These are phyloP conservation scores for Oryzias curvinotus DNA, from an alignment of 2,113 vertebrate genomes.

Conservation along the genomic window DNA sequence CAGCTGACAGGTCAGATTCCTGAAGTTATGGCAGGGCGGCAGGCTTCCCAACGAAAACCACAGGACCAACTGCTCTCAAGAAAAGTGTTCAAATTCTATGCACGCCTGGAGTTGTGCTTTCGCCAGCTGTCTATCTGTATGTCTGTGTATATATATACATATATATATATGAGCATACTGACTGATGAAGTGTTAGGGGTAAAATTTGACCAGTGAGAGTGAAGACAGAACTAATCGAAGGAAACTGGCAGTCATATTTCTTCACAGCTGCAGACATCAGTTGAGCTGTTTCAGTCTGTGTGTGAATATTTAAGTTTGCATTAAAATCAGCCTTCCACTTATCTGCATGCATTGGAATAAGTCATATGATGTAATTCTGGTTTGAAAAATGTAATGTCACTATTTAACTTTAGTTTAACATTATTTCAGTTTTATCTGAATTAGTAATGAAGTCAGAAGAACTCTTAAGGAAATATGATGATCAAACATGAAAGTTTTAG, in stretches of 20 bases:
- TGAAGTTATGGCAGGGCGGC: constrained; percentile 54
- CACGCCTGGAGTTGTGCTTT: background rate
- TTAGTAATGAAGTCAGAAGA: constrained; percentile 28
- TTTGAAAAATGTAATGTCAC: background rate
- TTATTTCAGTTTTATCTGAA: constrained; percentile 11
- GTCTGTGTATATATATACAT: constrained; percentile 7
- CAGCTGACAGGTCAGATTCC: constrained; percentile 64
- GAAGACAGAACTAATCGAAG: constrained; percentile 65
- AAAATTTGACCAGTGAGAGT: constrained; percentile 43
- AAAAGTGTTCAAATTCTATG: constrained; percentile 40
- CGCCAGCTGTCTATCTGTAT: constrained; percentile 13
- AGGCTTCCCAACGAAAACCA: constrained; percentile 53
- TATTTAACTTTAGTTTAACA: constrained; percentile 4
- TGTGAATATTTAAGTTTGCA: constrained; percentile 1
- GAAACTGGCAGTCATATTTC: constrained; percentile 41
- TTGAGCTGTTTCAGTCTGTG: constrained; percentile 33
- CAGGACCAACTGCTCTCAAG: constrained; percentile 26
- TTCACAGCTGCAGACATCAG: constrained; percentile 40
- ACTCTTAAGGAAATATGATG: constrained; percentile 11
- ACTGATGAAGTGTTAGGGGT: constrained; percentile 51
- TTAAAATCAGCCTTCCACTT: background rate
- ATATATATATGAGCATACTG: constrained; percentile 33
- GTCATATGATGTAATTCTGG: background rate
- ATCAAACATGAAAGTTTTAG: constrained; percentile 22
- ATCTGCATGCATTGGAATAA: background rate